Evolutionary conservation across 2,888 invertebrate species (phyloP).

Genomic region (Octonoba sinensis): DNA sequence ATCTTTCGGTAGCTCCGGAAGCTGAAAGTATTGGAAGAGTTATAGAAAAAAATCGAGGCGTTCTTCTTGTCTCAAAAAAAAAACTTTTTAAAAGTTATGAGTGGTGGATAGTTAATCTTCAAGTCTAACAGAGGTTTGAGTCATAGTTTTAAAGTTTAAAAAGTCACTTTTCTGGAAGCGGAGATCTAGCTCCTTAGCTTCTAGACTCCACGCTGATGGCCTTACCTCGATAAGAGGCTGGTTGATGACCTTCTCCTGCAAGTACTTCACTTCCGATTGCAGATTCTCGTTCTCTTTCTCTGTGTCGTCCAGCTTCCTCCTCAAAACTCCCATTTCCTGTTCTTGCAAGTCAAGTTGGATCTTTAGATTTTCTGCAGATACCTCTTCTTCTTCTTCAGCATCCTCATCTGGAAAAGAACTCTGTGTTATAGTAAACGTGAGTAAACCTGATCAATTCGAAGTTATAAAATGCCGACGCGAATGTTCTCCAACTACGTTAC

Average conservation of each 20-base stretch:
- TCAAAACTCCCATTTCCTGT: conserved; percentile 84
- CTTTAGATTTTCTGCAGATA: conserved; percentile 81
- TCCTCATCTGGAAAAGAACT: conserved; percentile 15
- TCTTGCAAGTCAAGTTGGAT: conserved; percentile 89
- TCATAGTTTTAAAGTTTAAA: too few relatives aligned
- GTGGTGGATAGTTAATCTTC: too few relatives aligned
- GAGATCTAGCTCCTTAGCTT: too few relatives aligned
- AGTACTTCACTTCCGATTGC: conserved; percentile 80
- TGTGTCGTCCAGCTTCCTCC: conserved; percentile 86
- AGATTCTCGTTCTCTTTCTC: conserved; percentile 83
- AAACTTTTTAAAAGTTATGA: too few relatives aligned
- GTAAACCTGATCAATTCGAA: too few relatives aligned
- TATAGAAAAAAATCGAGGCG: neutral
- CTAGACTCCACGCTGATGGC: too few relatives aligned
- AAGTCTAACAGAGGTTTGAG: too few relatives aligned
- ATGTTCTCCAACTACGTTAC: too few relatives aligned
- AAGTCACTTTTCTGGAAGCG: too few relatives aligned
- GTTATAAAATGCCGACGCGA: too few relatives aligned
- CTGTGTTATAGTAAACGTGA: neutral
- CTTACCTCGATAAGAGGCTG: conserved; percentile 65
- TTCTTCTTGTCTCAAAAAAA: too few relatives aligned
- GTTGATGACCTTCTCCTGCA: conserved; percentile 79
- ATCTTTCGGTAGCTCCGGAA: conserved; percentile 60
- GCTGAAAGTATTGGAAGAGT: conserved; percentile 10
- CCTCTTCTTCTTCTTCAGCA: conserved; percentile 79